phyloP scores from a whole-genome alignment of 1,140 invertebrate species.

The Rhagoletis pomonella region DNA sequence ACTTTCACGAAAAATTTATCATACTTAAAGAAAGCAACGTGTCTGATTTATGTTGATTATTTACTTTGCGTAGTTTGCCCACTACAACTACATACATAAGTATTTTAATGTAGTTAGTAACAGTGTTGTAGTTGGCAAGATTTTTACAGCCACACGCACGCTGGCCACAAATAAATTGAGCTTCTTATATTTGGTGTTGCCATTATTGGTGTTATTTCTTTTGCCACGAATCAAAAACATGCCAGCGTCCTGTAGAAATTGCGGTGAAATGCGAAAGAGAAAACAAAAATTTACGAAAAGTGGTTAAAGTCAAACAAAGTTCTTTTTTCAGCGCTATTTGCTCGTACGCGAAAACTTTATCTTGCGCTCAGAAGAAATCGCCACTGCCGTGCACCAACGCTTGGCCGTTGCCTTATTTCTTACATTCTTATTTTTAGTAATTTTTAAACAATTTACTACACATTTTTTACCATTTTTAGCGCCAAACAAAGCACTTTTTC shows the following conservation, averaged over 20 bases:
- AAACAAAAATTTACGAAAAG: background rate
- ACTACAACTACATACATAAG: background rate
- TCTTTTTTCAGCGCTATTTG: background rate
- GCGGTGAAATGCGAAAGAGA: background rate
- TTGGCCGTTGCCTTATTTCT: background rate
- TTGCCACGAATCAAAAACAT: background rate
- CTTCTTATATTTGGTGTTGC: background rate
- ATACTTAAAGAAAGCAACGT: background rate
- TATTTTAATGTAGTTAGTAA: background rate
- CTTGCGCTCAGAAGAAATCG: too few relatives aligned
- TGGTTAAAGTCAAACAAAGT: background rate
- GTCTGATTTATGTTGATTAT: constrained; percentile 51
- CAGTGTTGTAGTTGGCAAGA: background rate
- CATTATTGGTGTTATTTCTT: background rate
- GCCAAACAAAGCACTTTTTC: too few relatives aligned
- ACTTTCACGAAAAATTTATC: constrained; percentile 29
- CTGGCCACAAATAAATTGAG: constrained; percentile 18
- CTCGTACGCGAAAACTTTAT: background rate
- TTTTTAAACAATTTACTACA: constrained; percentile 16
- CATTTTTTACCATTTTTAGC: constrained; percentile 1
- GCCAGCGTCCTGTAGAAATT: too few relatives aligned
- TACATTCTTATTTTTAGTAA: background rate
- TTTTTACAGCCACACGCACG: background rate
- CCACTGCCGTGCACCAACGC: background rate
- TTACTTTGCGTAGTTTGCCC: background rate